A percentile compares a stretch with the other conserved stretches of the same genome.
Evolutionary conservation across 2,888 invertebrate genomes (phyloP).

Genomic region (Oasisia sp.): DNA sequence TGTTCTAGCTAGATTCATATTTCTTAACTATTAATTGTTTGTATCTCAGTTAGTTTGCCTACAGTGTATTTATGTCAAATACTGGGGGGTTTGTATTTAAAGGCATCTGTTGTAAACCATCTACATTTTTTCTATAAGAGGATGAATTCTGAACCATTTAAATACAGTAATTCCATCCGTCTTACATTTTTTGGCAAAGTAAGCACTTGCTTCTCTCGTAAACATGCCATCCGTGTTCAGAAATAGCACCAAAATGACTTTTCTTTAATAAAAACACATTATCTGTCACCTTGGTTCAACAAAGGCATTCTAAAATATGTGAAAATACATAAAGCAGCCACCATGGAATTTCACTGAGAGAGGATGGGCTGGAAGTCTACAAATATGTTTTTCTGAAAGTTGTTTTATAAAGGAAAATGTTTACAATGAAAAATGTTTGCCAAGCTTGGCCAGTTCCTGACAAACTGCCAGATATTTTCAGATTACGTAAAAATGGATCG

Average conservation of each 20-base stretch:
- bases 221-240: neutral
- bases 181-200: neutral
- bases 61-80: too few species aligned
- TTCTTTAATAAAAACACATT: neutral
- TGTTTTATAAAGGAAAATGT: neutral
- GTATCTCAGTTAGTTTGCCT: too few species aligned
- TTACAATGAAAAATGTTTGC: neutral
- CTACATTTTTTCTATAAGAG: too few species aligned
- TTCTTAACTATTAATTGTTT: too few species aligned
- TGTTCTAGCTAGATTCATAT: too few species aligned
- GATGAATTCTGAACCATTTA: neutral
- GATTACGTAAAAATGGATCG: neutral
- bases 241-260: slow-evolving; percentile 4
- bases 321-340: neutral
- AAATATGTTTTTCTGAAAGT: neutral
- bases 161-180: neutral
- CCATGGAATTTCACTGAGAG: neutral
- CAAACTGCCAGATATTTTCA: neutral
- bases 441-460: neutral
- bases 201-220: neutral
- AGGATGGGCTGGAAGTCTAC: neutral
- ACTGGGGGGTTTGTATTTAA: too few species aligned
- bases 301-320: neutral
- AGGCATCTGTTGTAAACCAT: too few species aligned
- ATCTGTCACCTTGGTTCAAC: neutral